These are phyloP conservation scores for Serripes groenlandicus DNA, from an alignment of 2,888 invertebrate genomes.

Conservation along the genomic window DNA sequence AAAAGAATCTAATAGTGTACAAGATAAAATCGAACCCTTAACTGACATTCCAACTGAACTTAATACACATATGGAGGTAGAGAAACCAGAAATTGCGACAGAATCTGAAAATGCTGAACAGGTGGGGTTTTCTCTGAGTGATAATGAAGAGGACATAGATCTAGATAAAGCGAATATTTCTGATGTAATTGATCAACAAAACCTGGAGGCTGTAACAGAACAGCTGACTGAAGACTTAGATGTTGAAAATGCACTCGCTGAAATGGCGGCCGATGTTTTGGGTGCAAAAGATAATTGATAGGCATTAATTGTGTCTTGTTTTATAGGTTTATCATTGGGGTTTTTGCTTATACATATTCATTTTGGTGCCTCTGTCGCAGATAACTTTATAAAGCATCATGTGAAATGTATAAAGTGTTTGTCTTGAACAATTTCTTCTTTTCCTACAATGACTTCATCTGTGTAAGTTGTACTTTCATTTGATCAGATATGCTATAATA, in stretches of 20 bases:
- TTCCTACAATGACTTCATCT: neutral
- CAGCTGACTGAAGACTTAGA: constrained; percentile 39
- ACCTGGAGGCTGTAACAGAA: constrained; percentile 20
- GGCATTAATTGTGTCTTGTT: no score
- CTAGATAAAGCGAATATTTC: constrained; percentile 41
- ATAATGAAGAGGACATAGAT: constrained; percentile 40
- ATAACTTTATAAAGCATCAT: neutral
- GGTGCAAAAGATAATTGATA: constrained; percentile 23
- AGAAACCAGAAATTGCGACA: neutral
- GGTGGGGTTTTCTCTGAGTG: constrained; percentile 43
- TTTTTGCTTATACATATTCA: no score
- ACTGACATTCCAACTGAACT: neutral
- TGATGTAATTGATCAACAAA: constrained; percentile 15
- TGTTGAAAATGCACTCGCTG: constrained; percentile 59
- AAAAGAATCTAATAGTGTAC: constrained; percentile 43
- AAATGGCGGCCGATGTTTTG: constrained; percentile 61
- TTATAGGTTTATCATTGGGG: no score
- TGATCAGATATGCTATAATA: neutral
- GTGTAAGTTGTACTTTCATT: neutral
- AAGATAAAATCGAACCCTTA: neutral
- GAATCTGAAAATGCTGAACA: neutral
- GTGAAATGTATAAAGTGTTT: neutral
- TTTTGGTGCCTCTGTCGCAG: neutral
- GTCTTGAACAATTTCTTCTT: neutral
- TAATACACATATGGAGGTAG: neutral